Conservation (phyloP, 2,113 vertebrate genomes). For the Eonycteris spelaea region DNA sequence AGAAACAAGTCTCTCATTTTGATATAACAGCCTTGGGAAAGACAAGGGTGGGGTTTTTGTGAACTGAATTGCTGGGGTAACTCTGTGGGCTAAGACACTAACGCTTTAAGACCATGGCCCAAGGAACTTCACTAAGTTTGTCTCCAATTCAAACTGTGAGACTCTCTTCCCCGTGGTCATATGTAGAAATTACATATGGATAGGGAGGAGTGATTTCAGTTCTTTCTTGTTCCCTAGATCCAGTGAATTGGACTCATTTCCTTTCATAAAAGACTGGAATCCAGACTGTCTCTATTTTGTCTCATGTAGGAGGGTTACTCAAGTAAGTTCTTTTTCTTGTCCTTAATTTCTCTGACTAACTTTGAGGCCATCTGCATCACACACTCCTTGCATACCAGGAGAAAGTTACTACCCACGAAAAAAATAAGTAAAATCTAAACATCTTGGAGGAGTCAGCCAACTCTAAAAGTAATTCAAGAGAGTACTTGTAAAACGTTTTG, state of each 20-base stretch:
- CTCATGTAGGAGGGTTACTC: neutral
- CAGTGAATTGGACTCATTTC: neutral
- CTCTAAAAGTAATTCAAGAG: neutral
- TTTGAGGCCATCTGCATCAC: neutral
- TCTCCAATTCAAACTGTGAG: neutral
- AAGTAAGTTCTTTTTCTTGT: neutral
- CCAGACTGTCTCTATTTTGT: neutral
- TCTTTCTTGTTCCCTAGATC: neutral
- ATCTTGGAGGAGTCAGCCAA: neutral
- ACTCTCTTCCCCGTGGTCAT: neutral
- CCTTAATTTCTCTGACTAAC: neutral
- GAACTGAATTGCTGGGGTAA: neutral
- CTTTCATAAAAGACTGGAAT: neutral
- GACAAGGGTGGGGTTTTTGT: neutral
- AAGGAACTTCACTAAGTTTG: neutral
- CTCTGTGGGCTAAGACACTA: neutral
- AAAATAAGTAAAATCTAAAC: neutral
- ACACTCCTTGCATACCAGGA: neutral
- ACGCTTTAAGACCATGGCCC: neutral
- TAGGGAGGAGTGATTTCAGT: neutral
- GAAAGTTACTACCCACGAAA: neutral
- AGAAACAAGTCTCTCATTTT: slow-evolving; percentile 21
- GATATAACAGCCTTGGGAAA: neutral
- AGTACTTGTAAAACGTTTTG: neutral
- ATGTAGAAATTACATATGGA: neutral